Conservation (phyloP, 2,113 vertebrate genomes). For the Trichechus manatus region DNA sequence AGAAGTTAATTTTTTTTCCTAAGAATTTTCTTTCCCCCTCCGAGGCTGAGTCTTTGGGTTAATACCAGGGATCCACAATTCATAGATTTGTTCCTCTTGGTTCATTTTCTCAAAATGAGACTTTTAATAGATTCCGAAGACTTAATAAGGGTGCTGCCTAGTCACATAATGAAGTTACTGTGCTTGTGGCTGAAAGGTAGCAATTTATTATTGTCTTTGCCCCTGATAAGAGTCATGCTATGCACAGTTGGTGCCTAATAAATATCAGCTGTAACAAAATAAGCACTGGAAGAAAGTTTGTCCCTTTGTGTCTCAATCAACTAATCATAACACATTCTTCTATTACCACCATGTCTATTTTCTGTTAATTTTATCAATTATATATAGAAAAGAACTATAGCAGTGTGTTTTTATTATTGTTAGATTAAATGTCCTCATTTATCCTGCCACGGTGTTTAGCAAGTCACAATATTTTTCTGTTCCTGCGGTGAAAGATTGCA, state of each 20-base stretch:
- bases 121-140: slow-evolving; percentile 77
- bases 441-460: slow-evolving; percentile 57
- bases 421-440: slow-evolving; percentile 74
- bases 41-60: slow-evolving; percentile 68
- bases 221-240: slow-evolving; percentile 58
- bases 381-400: slow-evolving; percentile 14
- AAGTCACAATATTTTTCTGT: slow-evolving; percentile 82
- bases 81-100: slow-evolving; percentile 65
- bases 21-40: slow-evolving; percentile 3
- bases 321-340: slow-evolving; percentile 39
- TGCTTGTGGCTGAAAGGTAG: slow-evolving; percentile 65
- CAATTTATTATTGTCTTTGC: slow-evolving; percentile 77
- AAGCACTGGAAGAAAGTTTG: slow-evolving; percentile 15
- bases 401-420: slow-evolving; percentile 56
- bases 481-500: slow-evolving; percentile 71
- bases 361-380: slow-evolving; percentile 65
- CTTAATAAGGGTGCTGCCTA: slow-evolving; percentile 69
- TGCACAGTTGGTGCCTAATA: slow-evolving; percentile 62
- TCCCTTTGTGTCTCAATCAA: slow-evolving; percentile 52
- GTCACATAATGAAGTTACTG: slow-evolving; percentile 69
- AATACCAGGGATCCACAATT: slow-evolving; percentile 67
- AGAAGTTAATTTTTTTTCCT: slow-evolving; percentile 73
- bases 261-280: slow-evolving; percentile 67
- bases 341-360: not conserved
- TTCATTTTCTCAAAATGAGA: slow-evolving; percentile 75